A percentile compares a stretch with the other conserved stretches of the same genome.
These are phyloP conservation scores for Cosmopolites sordidus DNA, from an alignment of 2,888 invertebrate species.

Conservation along the genomic window DNA sequence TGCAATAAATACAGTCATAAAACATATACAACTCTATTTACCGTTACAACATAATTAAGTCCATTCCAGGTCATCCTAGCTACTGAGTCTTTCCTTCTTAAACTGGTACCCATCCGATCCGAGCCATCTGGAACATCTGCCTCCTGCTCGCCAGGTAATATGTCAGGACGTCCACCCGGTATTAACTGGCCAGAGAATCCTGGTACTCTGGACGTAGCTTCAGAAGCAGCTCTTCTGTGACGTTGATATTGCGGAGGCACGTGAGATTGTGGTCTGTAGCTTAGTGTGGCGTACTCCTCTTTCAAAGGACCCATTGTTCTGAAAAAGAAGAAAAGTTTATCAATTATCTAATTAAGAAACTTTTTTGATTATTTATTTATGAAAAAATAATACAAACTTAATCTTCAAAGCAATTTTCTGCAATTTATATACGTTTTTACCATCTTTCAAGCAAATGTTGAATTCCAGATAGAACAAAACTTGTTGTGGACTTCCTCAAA, in stretches of 20 bases:
- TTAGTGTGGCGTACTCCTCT: conserved; percentile 47
- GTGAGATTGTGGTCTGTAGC: conserved; percentile 27
- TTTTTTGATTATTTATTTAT: no score
- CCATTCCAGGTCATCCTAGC: conserved; percentile 78
- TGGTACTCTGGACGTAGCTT: conserved; percentile 24
- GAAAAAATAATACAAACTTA: no score
- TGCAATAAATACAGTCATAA: no score
- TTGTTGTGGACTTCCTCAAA: no score
- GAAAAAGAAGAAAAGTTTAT: conserved; percentile 11
- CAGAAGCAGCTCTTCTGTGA: conserved; percentile 30
- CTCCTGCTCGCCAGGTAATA: conserved; percentile 42
- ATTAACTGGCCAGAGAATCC: conserved; percentile 37
- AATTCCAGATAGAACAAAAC: no score
- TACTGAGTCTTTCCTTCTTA: conserved; percentile 72
- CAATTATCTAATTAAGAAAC: no score
- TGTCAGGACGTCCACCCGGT: conserved; percentile 46
- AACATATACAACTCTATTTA: no score
- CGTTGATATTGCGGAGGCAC: conserved; percentile 24
- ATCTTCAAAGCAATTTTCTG: no score
- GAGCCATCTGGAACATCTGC: conserved; percentile 43
- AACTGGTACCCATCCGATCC: conserved; percentile 36
- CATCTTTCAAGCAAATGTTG: no score
- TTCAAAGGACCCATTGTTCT: conserved; percentile 55
- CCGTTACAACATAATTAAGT: conserved; percentile 73
- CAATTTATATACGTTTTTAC: no score